Percentiles rank a stretch among this genome's conserved stretches.
phyloP scores from a whole-genome alignment of 2,113 vertebrate genomes.

The Eublepharis macularius region DNA sequence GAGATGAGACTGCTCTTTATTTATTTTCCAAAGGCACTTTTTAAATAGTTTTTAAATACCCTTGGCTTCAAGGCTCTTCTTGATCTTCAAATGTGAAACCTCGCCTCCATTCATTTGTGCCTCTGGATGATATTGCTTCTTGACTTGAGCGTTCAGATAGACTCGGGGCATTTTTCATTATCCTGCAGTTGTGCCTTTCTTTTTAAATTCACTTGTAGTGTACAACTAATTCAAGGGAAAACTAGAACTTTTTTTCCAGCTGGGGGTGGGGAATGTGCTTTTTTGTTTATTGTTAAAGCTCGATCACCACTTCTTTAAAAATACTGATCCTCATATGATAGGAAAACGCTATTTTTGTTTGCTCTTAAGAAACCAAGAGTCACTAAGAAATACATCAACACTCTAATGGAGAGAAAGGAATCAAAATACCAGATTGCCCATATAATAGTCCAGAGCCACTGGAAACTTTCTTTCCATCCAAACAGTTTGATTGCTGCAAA shows the following conservation, averaged over 20 bases:
- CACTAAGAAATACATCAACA: neutral
- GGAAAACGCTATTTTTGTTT: neutral
- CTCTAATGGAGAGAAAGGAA: neutral
- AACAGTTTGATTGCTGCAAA: neutral
- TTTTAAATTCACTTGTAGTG: neutral
- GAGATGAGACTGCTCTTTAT: neutral
- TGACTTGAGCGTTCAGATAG: neutral
- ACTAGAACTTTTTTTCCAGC: neutral
- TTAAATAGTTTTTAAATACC: slow-evolving; percentile 11
- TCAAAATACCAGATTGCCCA: neutral
- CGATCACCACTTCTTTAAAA: neutral
- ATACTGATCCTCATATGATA: neutral
- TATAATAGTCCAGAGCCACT: neutral
- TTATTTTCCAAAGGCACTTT: neutral
- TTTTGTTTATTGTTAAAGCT: neutral
- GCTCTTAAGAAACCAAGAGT: neutral
- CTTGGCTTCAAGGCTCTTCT: neutral
- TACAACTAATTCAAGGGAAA: neutral
- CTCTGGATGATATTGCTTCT: neutral
- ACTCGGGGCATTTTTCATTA: neutral
- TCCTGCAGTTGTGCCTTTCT: neutral
- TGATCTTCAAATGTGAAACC: neutral
- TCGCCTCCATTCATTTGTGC: neutral
- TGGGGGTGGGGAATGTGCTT: neutral
- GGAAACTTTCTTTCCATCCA: neutral